These are phyloP conservation scores for Graptemys geographica DNA, from an alignment of 2,797 vertebrate species.

Conservation along the genomic window DNA sequence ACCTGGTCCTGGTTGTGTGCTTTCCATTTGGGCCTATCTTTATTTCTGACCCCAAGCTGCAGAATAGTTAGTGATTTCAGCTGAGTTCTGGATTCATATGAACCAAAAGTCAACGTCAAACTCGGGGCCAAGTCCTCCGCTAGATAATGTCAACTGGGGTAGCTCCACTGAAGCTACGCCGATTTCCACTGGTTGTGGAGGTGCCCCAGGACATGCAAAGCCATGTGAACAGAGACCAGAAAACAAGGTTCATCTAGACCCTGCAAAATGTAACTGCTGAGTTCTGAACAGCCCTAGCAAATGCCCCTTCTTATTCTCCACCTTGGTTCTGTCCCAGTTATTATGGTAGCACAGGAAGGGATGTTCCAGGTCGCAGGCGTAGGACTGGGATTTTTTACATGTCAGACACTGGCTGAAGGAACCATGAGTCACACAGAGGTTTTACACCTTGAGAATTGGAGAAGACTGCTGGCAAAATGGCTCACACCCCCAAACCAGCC, in stretches of 20 bases:
- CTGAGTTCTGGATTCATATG: neutral
- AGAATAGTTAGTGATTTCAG: neutral
- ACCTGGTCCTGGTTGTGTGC: neutral
- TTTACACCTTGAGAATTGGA: neutral
- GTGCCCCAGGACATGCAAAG: neutral
- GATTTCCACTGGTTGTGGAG: accelerated
- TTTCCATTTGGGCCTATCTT: neutral
- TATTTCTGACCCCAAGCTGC: neutral
- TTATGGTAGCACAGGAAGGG: neutral
- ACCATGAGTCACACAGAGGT: accelerated
- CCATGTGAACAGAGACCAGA: neutral
- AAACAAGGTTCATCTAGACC: neutral
- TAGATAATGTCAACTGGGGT: neutral
- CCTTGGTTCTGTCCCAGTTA: neutral
- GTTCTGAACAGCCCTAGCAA: neutral
- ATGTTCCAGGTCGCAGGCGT: accelerated
- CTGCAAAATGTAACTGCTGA: neutral
- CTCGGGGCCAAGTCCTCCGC: neutral
- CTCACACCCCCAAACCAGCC: neutral
- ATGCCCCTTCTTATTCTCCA: neutral
- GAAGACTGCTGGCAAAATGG: neutral
- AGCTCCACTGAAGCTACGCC: neutral
- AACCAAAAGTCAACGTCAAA: neutral
- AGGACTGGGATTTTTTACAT: neutral
- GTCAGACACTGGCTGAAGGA: neutral